Percentiles rank a stretch among this genome's conserved stretches.
These are phyloP conservation scores for Pterostichus niger DNA, from an alignment of 2,888 invertebrate genomes.

Conservation along the genomic window DNA sequence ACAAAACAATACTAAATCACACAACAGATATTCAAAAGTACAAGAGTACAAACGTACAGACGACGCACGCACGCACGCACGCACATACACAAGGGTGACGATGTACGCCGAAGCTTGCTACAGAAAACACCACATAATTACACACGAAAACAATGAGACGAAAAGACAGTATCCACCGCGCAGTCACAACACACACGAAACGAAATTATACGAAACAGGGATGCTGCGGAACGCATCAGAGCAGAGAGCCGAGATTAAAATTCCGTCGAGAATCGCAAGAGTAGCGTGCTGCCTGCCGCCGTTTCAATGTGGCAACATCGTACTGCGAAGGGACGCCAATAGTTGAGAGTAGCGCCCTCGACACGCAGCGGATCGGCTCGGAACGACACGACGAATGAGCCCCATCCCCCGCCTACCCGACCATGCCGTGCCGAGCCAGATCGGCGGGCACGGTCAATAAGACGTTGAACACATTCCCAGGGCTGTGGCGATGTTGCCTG, in stretches of 20 bases:
- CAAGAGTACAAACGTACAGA: not conserved
- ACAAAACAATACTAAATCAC: slow-evolving; percentile 6
- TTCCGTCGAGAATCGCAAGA: slow-evolving; percentile 58
- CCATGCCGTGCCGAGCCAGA: slow-evolving; percentile 70
- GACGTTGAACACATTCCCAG: slow-evolving; percentile 73
- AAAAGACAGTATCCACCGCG: not conserved
- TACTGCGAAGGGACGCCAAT: slow-evolving; percentile 75
- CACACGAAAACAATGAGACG: slow-evolving; percentile 7
- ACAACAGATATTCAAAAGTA: not conserved
- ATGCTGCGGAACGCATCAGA: slow-evolving; percentile 67
- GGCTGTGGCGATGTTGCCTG: slow-evolving; percentile 72
- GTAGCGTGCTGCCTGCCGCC: slow-evolving; percentile 71
- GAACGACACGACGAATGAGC: slow-evolving; percentile 72
- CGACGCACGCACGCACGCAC: not conserved
- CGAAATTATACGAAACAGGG: slow-evolving; percentile 68
- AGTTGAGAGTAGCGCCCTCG: slow-evolving; percentile 72
- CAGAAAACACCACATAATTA: slow-evolving; percentile 17
- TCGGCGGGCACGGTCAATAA: slow-evolving; percentile 75
- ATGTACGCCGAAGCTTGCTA: not conserved
- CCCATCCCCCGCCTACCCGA: slow-evolving; percentile 75
- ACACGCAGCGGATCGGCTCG: slow-evolving; percentile 69
- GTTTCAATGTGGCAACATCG: slow-evolving; percentile 78
- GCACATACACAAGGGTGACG: slow-evolving; percentile 12
- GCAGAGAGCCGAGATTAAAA: slow-evolving; percentile 65
- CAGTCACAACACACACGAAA: slow-evolving; percentile 29